phyloP scores from a whole-genome alignment of 2,113 vertebrate species.

The Chaetodon trifascialis region DNA sequence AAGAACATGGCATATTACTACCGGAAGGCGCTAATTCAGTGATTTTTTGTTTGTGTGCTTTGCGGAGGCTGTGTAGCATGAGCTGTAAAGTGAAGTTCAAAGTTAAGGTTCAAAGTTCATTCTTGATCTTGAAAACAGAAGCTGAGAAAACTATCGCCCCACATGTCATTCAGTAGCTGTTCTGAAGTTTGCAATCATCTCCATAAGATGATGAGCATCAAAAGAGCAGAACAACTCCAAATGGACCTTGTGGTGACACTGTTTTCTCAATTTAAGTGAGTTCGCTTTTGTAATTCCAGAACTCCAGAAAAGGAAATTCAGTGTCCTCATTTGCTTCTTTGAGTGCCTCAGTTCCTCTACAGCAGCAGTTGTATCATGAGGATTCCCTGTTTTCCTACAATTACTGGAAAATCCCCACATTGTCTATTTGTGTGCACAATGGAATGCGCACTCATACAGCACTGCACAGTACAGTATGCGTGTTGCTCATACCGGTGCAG shows the following conservation, averaged over 20 bases:
- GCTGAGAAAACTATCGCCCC: no score
- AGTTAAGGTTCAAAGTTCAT: neutral
- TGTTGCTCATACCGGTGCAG: conserved; percentile 31
- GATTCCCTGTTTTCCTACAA: conserved; percentile 56
- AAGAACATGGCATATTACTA: no score
- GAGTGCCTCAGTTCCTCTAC: conserved; percentile 20
- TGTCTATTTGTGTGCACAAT: conserved; percentile 18
- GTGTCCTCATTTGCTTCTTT: conserved; percentile 26
- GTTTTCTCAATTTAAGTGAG: neutral
- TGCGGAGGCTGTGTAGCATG: neutral
- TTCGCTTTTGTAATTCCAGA: neutral
- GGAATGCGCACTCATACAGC: conserved; percentile 27
- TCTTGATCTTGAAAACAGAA: no score
- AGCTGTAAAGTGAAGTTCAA: neutral
- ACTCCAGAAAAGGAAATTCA: neutral
- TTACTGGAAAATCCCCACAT: conserved; percentile 64
- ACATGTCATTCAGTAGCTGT: no score
- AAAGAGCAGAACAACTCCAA: neutral
- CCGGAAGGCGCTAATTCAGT: no score
- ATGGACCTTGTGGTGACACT: neutral
- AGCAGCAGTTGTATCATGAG: conserved; percentile 45
- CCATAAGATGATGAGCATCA: neutral
- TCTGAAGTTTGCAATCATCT: neutral
- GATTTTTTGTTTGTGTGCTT: neutral
- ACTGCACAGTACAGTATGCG: conserved; percentile 1